phyloP scores from a whole-genome alignment of 2,888 invertebrate genomes.

The Xanthia icteritia region DNA sequence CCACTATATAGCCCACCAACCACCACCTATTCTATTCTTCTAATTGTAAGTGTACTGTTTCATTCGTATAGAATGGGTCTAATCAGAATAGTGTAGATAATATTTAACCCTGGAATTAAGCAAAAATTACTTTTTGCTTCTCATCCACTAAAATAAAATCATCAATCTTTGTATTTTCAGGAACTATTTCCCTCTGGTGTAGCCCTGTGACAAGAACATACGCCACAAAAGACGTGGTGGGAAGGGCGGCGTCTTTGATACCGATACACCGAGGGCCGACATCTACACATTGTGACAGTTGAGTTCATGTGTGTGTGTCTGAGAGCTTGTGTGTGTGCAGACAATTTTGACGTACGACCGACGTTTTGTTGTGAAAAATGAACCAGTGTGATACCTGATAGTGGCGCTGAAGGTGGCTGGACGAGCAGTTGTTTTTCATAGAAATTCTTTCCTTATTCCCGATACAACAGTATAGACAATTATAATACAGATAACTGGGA shows the following conservation, averaged over 20 bases:
- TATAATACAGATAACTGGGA: neutral
- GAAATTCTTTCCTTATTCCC: neutral
- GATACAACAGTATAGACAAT: too few species aligned
- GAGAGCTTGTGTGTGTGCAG: conserved; percentile 7
- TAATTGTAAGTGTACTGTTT: too few species aligned
- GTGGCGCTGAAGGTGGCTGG: neutral
- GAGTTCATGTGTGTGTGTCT: neutral
- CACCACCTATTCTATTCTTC: too few species aligned
- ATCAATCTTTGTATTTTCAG: neutral
- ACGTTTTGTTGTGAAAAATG: conserved; percentile 40
- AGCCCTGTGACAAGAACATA: conserved; percentile 44
- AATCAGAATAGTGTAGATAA: neutral
- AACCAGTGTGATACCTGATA: conserved; percentile 17
- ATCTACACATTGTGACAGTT: conserved; percentile 47
- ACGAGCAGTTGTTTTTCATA: neutral
- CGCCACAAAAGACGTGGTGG: conserved; percentile 11
- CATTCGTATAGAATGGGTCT: neutral
- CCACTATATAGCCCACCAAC: too few species aligned
- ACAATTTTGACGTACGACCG: conserved; percentile 32
- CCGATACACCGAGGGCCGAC: conserved; percentile 63
- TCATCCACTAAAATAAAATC: neutral
- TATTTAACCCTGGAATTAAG: neutral
- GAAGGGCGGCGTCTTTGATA: conserved; percentile 74
- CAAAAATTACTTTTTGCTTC: neutral
- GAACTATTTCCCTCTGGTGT: neutral